Percentiles rank a stretch among this genome's conserved stretches.
Evolutionary conservation across 2,113 vertebrate species (phyloP).

Genomic region (Peromyscus maniculatus): DNA sequence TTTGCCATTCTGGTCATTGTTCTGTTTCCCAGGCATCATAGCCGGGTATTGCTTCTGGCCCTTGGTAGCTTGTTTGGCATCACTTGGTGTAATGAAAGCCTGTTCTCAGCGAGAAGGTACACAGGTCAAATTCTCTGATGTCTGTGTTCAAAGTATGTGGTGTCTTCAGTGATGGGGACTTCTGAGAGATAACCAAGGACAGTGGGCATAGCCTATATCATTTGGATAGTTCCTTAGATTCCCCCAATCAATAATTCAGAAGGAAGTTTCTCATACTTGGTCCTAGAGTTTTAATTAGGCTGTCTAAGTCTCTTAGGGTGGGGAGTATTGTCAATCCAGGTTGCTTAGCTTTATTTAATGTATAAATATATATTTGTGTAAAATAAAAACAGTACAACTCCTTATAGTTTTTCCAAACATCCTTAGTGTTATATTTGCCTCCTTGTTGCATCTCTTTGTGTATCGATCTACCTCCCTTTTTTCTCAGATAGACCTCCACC

Average conservation of each 20-base stretch:
- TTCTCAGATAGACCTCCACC: neutral
- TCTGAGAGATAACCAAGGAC: neutral
- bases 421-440: neutral
- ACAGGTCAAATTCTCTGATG: neutral
- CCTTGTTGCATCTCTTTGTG: neutral
- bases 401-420: neutral
- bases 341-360: neutral
- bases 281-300: neutral
- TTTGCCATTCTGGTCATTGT: neutral
- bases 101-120: neutral
- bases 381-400: neutral
- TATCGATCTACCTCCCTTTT: neutral
- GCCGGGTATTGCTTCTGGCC: neutral
- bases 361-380: neutral
- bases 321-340: neutral
- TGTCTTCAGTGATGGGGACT: neutral
- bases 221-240: neutral
- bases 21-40: neutral
- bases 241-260: neutral
- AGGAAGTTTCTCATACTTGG: neutral
- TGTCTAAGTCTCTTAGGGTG: neutral
- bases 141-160: neutral
- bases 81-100: neutral
- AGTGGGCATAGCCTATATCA: neutral
- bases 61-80: neutral